phyloP scores from a whole-genome alignment of 1,140 invertebrate species.

The Cydia splendana region DNA sequence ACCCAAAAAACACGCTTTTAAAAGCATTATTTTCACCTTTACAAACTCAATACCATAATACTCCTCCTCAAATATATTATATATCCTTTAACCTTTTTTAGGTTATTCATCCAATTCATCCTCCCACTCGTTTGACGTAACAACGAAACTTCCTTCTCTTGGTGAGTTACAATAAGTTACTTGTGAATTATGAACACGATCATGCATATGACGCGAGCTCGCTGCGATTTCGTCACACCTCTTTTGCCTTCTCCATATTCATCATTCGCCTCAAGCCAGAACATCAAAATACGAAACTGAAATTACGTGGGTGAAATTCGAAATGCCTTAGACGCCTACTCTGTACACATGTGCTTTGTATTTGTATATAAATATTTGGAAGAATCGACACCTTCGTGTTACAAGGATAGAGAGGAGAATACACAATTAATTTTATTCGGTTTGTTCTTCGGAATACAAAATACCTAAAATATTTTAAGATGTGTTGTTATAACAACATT shows the following conservation, averaged over 20 bases:
- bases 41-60: no score
- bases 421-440: background rate
- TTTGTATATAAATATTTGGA: constrained; percentile 18
- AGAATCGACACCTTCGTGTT: constrained; percentile 18
- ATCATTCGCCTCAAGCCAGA: constrained; percentile 26
- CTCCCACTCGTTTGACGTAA: background rate
- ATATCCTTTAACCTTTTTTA: no score
- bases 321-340: background rate
- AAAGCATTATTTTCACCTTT: no score
- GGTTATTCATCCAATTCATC: background rate
- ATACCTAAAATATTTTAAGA: no score
- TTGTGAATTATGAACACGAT: constrained; percentile 28
- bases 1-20: no score
- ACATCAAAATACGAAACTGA: constrained; percentile 32
- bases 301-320: constrained; percentile 27
- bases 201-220: background rate
- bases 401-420: background rate
- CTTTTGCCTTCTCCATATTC: constrained; percentile 30
- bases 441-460: no score
- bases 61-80: no score
- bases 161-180: constrained; percentile 1
- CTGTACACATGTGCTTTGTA: background rate
- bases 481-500: no score
- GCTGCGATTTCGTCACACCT: constrained; percentile 28
- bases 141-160: background rate